Base-by-base conservation (phyloP, 1,140 invertebrate genomes). In the Saccostrea cuccullata region DNA sequence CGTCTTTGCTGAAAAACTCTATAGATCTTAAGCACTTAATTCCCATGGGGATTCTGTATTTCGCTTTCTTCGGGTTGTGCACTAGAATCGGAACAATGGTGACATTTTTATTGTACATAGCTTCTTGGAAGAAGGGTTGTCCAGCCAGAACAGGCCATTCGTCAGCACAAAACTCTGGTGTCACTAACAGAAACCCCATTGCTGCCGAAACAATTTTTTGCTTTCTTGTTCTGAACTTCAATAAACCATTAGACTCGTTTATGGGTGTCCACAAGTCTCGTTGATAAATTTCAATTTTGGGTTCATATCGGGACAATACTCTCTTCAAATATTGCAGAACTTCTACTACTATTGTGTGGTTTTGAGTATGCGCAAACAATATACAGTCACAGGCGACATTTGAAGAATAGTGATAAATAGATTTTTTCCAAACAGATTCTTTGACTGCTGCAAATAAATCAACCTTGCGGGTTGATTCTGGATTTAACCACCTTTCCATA, bases 1-100 rank as follows among this genome's bases (percentile, higher is more conserved):
- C 70, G 30, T 77, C 70, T 36, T 77, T 36, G 70, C 15, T 77
- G 23, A 30, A 77, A 77, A 77, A 77, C 26, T 77, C 70, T 30
- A 77, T 36, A 36, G 70, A 77, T 36, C 70, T 36, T 26, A 77
- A 36, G 23, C 70, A 15, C 26, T 30, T 77, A 0, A 77, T 77
- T 36, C 26, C 70, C 26, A 77, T 26, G 26, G 70, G 70, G 11
- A 77, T 77, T 77, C 3, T 77, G 23, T 30, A 26, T 77, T 77
- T 77, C 26, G 30, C 30, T 30, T 77, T 26, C 12, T 26, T 23
- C 0, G 70, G 70, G 70, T 77, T 77, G 30, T 77, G 23, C 9
- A 77, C 26, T 12, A 77, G 30, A 30, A 77, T 36, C 6, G 70
- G 70, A 15, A 77, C 30, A 30, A 77, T 77, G 70, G 70, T 77